phyloP scores from a whole-genome alignment of 2,797 vertebrate species.

The Gobionotothen gibberifrons region DNA sequence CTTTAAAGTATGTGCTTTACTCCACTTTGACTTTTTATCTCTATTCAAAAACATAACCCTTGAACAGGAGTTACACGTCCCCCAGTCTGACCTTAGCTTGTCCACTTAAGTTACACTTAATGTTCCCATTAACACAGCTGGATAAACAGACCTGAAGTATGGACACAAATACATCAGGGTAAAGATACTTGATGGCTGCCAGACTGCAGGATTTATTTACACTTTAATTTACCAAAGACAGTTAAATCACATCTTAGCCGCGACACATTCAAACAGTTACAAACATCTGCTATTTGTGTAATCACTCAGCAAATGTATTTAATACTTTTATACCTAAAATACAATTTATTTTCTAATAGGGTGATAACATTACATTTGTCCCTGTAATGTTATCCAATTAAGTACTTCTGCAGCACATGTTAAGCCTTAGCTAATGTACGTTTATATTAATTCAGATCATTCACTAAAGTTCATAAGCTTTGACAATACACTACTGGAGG shows the following conservation, averaged over 20 bases:
- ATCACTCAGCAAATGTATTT: neutral
- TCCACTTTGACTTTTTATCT: neutral
- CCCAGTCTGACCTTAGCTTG: slow-evolving; percentile 5
- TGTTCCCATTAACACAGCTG: slow-evolving; percentile 57
- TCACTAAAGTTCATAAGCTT: too few species aligned
- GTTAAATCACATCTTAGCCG: neutral
- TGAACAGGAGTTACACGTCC: slow-evolving; percentile 19
- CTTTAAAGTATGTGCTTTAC: neutral
- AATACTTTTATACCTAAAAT: neutral
- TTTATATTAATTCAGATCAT: too few species aligned
- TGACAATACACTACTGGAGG: neutral
- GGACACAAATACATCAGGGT: slow-evolving; percentile 17
- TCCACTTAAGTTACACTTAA: slow-evolving; percentile 30
- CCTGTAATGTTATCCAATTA: neutral
- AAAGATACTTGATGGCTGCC: slow-evolving; percentile 5
- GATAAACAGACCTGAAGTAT: slow-evolving; percentile 46
- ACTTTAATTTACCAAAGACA: neutral
- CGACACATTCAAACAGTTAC: neutral
- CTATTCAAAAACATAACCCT: neutral
- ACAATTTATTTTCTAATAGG: neutral
- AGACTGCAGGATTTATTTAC: slow-evolving; percentile 13
- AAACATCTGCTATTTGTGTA: neutral
- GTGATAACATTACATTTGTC: neutral
- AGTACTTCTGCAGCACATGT: too few species aligned
- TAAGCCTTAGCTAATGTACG: too few species aligned